Base-by-base conservation (phyloP, 2,797 vertebrate genomes). In the Rhodeus uyekii region DNA sequence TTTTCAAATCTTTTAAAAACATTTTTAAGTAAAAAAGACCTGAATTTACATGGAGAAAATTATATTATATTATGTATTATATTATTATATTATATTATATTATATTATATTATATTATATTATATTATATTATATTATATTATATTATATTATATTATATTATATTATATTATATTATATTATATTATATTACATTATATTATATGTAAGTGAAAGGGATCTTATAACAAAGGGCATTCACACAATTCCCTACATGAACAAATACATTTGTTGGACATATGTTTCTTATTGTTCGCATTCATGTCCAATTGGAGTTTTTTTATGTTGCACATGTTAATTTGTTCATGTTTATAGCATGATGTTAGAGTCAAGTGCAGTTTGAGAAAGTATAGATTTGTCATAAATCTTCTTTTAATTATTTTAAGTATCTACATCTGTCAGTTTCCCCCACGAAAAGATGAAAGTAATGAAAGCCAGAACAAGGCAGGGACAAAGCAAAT, bases 321-420 rank as follows among this genome's bases (percentile, higher is more conserved):
- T 50, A 18, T 5, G 12, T 44, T 44, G n/a, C 13, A 27, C 18
- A 22, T 42, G 14, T 36, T 36, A 18, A 22, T 22, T 50, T 72
- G 32, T 72, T 71, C 9, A 71, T 19, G 18, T 71, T 32, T 34
- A 22, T 14, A 34, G 8, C 46, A 34, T 34, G 50, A 50, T 36
- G 50, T 73, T n/a, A 24, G 5, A 73, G 69, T 14, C 50, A 39
- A 39, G 72, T 7, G 8, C 5, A 2, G 5, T 72, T 64, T 27
- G 7, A 80, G 38, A 38, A 46, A 75, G 3, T 53, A 69, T 73
- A 38, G 42, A 65, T 68, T 46, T 3, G 53, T 84, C 82, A 83
- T 86, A 2, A 78, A 84, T 55, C 29, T 67, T 42, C 48, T 87
- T 80, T 85, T 85, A 68, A 86, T 87, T 87, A 83, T 83, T 80